Evolutionary conservation across 2,888 invertebrate species (phyloP), one percentile per base, ranked within the genome.

Genomic region (Myopa tessellatipennis): DNA sequence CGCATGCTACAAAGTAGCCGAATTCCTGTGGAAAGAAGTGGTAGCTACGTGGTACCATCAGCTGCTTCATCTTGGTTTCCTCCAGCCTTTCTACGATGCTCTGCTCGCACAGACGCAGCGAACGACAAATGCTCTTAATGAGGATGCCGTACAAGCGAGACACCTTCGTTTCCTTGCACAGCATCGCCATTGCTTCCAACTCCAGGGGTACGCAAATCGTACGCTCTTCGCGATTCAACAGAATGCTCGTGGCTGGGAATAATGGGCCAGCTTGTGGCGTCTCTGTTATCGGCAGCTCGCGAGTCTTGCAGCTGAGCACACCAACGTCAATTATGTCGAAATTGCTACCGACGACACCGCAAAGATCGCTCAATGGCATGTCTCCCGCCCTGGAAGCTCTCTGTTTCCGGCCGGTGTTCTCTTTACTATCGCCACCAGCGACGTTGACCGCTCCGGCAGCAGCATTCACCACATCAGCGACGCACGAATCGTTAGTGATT

Each of bases 1-100:
- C 90, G 82, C 94, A 91, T 12, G 95, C 94, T 34, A 96, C 87
- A 83, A 95, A 94, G 88, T 96, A 95, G 1, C 94, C 94, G 83
- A 94, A 91, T 80, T 92, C 92, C 80, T 83, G 83, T 0, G 88
- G 88, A 79, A 84, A 92, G 86, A 94, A 96, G 87, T 97, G 96
- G 86, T 92, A 92, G 67, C 93, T 92, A 16, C 80, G 84, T 3
- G 89, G 90, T 81, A 83, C 86, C 82, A 83, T 78, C 81, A 85
- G 83, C 80, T 83, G 82, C 5, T 82, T 76, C 0, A 77, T 61
- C 10, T 85, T 86, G 45, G 80, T 81, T 14, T 86, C 85, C 8
- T 82, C 82, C 26, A 93, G 87, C 85, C 93, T 92, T 82, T 91
- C 91, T 40, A 92, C 87, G 69, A 95, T 88, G 40, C 92, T 92